These are phyloP conservation scores for Neopelma chrysocephalum DNA, from an alignment of 2,797 vertebrate genomes.

Conservation along the genomic window DNA sequence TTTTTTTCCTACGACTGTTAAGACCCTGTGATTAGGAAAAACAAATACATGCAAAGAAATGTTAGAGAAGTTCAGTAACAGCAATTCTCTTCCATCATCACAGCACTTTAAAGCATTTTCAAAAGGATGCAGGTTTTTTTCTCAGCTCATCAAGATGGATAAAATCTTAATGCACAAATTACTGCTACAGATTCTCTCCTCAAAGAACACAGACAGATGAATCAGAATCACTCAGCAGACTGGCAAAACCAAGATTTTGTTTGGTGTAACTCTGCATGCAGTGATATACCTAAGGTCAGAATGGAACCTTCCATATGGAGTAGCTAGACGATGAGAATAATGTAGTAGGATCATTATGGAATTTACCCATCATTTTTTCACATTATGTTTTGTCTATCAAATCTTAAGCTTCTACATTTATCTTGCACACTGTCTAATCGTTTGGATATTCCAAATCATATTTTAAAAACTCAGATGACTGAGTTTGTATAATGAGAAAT, in stretches of 20 bases:
- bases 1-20: neutral
- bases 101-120: neutral
- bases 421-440: constrained; percentile 31
- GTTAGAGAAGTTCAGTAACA: neutral
- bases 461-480: constrained; percentile 56
- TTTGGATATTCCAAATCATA: constrained; percentile 52
- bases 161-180: neutral
- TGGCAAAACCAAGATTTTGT: neutral
- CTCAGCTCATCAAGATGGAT: neutral
- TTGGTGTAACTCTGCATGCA: neutral
- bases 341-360: neutral
- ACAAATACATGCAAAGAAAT: neutral
- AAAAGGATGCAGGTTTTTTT: neutral
- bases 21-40: neutral
- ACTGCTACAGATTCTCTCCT: neutral
- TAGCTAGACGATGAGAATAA: neutral
- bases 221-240: neutral
- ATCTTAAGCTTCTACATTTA: constrained; percentile 22
- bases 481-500: constrained; percentile 67
- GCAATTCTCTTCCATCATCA: neutral
- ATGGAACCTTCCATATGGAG: neutral
- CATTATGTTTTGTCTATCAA: neutral
- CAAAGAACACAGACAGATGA: neutral
- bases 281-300: neutral
- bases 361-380: neutral